phyloP scores from a whole-genome alignment of 2,797 vertebrate genomes.

The Podarcis siculus region DNA sequence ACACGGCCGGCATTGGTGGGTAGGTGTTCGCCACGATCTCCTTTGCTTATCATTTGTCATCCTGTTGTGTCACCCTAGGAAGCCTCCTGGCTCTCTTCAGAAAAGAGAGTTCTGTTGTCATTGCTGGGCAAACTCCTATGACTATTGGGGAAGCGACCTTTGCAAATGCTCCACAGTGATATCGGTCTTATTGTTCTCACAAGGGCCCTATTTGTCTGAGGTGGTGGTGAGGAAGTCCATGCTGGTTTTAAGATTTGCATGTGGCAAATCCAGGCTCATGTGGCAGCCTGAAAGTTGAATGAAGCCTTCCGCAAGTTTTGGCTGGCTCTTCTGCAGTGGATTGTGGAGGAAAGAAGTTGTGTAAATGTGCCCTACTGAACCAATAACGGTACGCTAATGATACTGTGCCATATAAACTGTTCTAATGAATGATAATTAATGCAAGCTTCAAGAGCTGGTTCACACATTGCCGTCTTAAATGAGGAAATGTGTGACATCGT shows the following conservation, averaged over 20 bases:
- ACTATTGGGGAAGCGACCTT: not conserved
- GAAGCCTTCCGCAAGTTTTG: not conserved
- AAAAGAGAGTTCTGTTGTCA: not conserved
- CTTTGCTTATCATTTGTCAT: not conserved
- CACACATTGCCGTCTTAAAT: not conserved
- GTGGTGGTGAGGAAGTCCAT: not conserved
- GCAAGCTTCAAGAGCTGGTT: not conserved
- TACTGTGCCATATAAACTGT: not conserved
- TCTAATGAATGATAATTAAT: not conserved
- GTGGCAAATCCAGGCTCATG: not conserved
- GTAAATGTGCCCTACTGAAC: fast-evolving
- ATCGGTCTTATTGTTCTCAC: not conserved
- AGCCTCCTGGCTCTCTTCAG: not conserved
- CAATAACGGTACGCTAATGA: not conserved
- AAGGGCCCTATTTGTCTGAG: not conserved
- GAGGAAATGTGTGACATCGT: not conserved
- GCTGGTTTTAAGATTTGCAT: not conserved
- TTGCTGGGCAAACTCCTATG: not conserved
- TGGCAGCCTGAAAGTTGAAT: not conserved
- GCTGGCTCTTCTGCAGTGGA: not conserved
- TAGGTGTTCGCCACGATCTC: constrained; percentile 67
- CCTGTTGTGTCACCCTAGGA: not conserved
- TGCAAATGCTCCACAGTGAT: not conserved
- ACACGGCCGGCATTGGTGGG: constrained; percentile 95
- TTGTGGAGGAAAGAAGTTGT: not conserved